These are phyloP conservation scores for Arctocebus calabarensis DNA, from an alignment of 2,797 vertebrate genomes.

Conservation along the genomic window DNA sequence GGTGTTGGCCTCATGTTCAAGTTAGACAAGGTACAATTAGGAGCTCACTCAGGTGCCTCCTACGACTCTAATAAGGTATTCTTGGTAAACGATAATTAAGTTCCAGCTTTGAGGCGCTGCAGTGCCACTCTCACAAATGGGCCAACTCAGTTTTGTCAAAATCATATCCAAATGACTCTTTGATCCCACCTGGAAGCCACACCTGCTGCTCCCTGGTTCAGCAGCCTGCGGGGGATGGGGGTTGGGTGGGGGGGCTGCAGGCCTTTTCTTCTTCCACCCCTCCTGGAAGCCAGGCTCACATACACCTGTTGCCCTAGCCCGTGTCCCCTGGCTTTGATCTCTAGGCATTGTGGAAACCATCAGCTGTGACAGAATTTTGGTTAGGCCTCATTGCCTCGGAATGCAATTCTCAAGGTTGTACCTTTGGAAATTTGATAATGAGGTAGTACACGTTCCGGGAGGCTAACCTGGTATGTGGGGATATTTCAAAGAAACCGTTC, in stretches of 20 bases:
- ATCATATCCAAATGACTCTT: slow-evolving; percentile 49
- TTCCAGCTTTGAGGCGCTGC: slow-evolving; percentile 60
- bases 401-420: slow-evolving; percentile 69
- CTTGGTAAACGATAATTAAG: slow-evolving; percentile 78
- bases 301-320: slow-evolving; percentile 54
- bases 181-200: slow-evolving; percentile 76
- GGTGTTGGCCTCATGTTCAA: background rate
- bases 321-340: slow-evolving; percentile 66
- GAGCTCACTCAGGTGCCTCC: slow-evolving; percentile 54
- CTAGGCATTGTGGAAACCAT: slow-evolving; percentile 56
- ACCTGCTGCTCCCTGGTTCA: slow-evolving; percentile 22
- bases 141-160: slow-evolving; percentile 60
- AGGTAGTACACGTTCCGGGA: slow-evolving; percentile 13
- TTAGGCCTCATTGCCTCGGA: slow-evolving; percentile 63
- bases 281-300: background rate
- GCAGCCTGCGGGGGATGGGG: background rate
- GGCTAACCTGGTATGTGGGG: slow-evolving; percentile 2
- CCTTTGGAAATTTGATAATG: slow-evolving; percentile 64
- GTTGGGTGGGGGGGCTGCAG: no score
- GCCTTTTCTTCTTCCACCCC: background rate
- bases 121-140: slow-evolving; percentile 74
- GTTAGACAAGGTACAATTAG: slow-evolving; percentile 73
- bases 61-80: slow-evolving; percentile 48
- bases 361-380: slow-evolving; percentile 31
- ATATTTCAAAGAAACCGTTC: slow-evolving; percentile 28